Conservation (phyloP, 2,797 vertebrate species). For the Alosa sapidissima region DNA sequence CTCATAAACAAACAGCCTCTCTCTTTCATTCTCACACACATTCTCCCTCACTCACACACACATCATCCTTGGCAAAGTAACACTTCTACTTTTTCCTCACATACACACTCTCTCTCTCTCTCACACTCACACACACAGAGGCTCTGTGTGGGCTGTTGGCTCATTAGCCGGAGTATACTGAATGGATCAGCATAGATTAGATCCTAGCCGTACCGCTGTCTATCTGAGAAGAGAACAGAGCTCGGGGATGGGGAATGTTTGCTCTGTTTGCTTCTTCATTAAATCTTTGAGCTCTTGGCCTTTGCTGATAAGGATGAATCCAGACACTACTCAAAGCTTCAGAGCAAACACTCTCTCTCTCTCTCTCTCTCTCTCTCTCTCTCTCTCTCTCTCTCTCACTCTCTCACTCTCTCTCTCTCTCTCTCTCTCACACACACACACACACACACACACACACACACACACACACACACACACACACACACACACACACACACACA, state of each 20-base stretch:
- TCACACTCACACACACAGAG: slow-evolving; percentile 6
- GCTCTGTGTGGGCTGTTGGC: slow-evolving; percentile 10
- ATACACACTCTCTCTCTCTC: not conserved
- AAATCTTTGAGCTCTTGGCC: not conserved
- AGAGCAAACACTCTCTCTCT: not conserved
- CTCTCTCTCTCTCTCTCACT: no score
- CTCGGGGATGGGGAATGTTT: not conserved
- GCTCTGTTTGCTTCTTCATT: not conserved
- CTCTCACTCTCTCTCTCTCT: no score
- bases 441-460: no score
- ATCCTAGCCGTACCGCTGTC: not conserved
- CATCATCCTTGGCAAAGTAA: not conserved
- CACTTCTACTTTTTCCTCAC: not conserved
- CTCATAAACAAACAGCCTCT: not conserved
- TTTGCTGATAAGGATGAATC: not conserved
- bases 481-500: slow-evolving; percentile 27
- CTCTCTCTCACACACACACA: no score
- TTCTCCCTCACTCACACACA: not conserved
- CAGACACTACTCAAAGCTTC: not conserved
- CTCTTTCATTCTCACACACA: not conserved
- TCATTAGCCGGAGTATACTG: not conserved
- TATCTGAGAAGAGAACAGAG: not conserved
- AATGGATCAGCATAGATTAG: slow-evolving; percentile 14
- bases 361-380: no score
- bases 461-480: slow-evolving; percentile 11